phyloP scores from a whole-genome alignment of 2,888 invertebrate species.

The Andrena hattorfiana region DNA sequence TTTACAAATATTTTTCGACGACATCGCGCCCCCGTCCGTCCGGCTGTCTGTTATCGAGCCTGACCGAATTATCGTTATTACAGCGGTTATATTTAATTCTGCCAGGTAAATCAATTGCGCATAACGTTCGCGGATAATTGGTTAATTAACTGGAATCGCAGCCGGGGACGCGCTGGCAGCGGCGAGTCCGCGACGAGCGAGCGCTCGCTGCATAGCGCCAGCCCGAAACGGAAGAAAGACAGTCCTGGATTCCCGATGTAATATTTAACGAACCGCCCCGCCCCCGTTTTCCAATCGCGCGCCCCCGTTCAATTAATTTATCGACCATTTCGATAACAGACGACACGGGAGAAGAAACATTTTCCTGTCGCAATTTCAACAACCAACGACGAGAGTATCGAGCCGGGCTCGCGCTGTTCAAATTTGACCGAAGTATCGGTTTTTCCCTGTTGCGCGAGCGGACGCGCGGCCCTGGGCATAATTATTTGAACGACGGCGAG shows the following conservation, averaged over 20 bases:
- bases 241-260: not conserved
- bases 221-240: not conserved
- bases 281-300: not conserved
- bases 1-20: slow-evolving; percentile 43
- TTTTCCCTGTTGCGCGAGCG: not conserved
- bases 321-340: slow-evolving; percentile 19
- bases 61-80: slow-evolving; percentile 46
- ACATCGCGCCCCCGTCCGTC: not conserved
- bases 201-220: not conserved
- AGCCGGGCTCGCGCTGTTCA: not conserved
- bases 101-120: slow-evolving; percentile 55
- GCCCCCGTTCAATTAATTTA: slow-evolving; percentile 17
- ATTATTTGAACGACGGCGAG: not conserved
- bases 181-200: not conserved
- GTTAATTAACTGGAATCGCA: slow-evolving; percentile 61
- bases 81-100: slow-evolving; percentile 47
- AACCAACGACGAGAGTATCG: not conserved
- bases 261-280: not conserved
- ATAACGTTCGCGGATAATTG: slow-evolving; percentile 55
- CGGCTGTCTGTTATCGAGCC: not conserved
- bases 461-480: not conserved
- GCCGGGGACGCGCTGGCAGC: too few relatives aligned
- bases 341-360: not conserved
- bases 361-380: slow-evolving; percentile 17
- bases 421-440: slow-evolving; percentile 7